Evolutionary conservation across 2,113 vertebrate species (phyloP), one percentile per base, ranked within the genome.

Genomic region (Taurulus bubalis): DNA sequence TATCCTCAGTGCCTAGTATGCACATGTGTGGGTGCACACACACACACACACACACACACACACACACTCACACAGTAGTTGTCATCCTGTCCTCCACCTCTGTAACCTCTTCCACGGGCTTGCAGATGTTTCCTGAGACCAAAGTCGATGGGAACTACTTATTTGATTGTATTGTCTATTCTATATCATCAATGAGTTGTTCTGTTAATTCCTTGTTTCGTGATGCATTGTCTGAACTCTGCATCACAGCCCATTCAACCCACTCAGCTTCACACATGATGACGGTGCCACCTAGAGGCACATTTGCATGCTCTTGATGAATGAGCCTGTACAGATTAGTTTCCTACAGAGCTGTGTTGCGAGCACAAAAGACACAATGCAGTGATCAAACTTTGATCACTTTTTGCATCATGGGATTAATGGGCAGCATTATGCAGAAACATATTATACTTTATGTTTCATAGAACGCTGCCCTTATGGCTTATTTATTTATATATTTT

Each of bases 271-370:
- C 79, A 45, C 70, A 86, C 83, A 91, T 90, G 90, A 77, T 87
- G 75, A 91, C 38, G 67, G 84, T 92, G 93, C 92, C 93, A 93
- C 88, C 93, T 94, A 92, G 88, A 92, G 93, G 93, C 74, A 64
- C 59, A 67, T 87, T 86, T 86, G 77, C 79, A 87, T 84, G 77
- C 59, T 85, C 26, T 75, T 85, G 75, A 87, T 80, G 69, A 83
- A 85, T 84, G 58, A 82, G 45, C n/a, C 22, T 65, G 34, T 26
- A 63, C 18, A 51, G 47, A 53, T 63, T n/a, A 11, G 10, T 76
- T 74, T 66, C 16, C 30, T 20, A 42, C 28, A 8, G 34, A 28
- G 53, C n/a, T 56, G 15, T 53, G 28, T 32, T 36, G 7, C 8
- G 42, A 45, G 30, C 8, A 36, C 24, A 4, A 20, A 64, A 12